phyloP scores from a whole-genome alignment of 2,888 invertebrate species.

The Leptinotarsa juncta region DNA sequence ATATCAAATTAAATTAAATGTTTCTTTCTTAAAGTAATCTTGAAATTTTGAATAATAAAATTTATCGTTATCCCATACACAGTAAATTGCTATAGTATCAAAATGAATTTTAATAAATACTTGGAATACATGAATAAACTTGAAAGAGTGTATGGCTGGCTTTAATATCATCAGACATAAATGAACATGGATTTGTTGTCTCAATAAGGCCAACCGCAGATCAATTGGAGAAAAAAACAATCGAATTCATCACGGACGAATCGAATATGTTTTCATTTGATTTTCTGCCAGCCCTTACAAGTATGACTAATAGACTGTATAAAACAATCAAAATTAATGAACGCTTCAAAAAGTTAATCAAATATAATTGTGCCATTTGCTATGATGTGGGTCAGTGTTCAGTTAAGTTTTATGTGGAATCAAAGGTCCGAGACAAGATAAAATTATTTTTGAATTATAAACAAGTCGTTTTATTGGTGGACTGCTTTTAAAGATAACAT shows the following conservation, averaged over 20 bases:
- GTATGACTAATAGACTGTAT: constrained; percentile 1
- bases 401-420: constrained; percentile 22
- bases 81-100: too few relatives aligned
- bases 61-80: too few relatives aligned
- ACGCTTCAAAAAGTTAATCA: constrained; percentile 3
- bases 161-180: not conserved
- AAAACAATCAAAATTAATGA: constrained; percentile 19
- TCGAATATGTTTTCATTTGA: not conserved
- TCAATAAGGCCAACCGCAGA: not conserved
- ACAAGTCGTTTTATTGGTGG: constrained; percentile 10
- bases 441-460: constrained; percentile 15
- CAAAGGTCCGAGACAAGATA: constrained; percentile 16
- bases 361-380: constrained; percentile 10
- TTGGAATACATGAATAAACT: too few relatives aligned
- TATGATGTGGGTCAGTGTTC: constrained; percentile 22
- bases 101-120: too few relatives aligned
- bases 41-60: too few relatives aligned
- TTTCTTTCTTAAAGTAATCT: too few relatives aligned
- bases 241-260: not conserved
- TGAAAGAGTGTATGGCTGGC: not conserved
- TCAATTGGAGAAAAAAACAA: constrained; percentile 7
- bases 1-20: too few relatives aligned
- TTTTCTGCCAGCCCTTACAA: not conserved
- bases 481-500: not conserved
- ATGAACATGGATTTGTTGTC: not conserved